Evolutionary conservation across 2,888 invertebrate genomes (phyloP).

Genomic region (Papilio elwesi): DNA sequence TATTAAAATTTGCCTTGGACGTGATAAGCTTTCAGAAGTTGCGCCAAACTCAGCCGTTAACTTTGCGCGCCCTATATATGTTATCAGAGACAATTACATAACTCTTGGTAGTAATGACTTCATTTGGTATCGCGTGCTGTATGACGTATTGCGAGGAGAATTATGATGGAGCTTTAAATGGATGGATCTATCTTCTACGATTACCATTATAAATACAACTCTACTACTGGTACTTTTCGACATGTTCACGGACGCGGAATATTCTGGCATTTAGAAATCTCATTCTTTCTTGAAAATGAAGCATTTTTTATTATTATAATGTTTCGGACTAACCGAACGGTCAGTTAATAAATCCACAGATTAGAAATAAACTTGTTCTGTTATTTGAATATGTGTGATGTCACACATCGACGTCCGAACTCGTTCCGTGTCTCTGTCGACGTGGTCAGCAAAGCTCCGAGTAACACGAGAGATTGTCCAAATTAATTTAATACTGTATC

Average conservation of each 20-base stretch:
- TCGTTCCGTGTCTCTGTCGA: conserved; percentile 4
- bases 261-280: too few relatives aligned
- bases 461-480: background rate
- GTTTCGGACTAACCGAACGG: background rate
- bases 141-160: too few relatives aligned
- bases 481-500: background rate
- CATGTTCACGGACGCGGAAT: too few relatives aligned
- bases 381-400: conserved; percentile 16
- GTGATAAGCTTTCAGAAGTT: conserved; percentile 8
- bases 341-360: conserved; percentile 16
- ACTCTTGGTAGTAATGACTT: background rate
- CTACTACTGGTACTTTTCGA: too few relatives aligned
- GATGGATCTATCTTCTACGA: too few relatives aligned
- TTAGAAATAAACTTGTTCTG: conserved; percentile 21
- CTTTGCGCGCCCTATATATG: background rate
- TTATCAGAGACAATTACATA: background rate
- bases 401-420: conserved; percentile 21
- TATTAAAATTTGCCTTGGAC: conserved; percentile 11
- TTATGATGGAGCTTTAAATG: too few relatives aligned
- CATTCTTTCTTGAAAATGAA: background rate
- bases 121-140: background rate
- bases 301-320: background rate
- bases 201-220: too few relatives aligned
- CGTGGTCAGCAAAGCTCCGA: background rate
- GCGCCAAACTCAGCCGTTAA: background rate